A percentile compares a stretch with the other conserved stretches of the same genome.
These are phyloP conservation scores for Lethocerus indicus DNA, from an alignment of 1,140 invertebrate genomes.

Conservation along the genomic window DNA sequence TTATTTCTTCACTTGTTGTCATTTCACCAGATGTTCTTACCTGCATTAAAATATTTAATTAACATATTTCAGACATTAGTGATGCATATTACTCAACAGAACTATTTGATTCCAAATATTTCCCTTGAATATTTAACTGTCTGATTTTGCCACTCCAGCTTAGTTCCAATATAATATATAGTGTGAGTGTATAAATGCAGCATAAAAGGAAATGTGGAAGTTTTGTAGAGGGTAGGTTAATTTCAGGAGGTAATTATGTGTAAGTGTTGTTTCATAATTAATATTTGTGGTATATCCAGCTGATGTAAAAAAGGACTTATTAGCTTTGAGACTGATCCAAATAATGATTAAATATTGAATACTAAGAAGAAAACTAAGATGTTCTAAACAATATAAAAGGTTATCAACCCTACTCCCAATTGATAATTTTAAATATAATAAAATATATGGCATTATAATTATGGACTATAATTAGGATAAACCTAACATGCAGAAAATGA, in stretches of 20 bases:
- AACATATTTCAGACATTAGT: neutral
- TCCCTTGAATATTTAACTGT: neutral
- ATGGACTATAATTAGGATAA: neutral
- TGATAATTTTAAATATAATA: neutral
- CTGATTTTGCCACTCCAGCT: no score
- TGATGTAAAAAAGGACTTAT: no score
- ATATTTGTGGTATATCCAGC: no score
- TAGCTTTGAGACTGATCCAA: no score
- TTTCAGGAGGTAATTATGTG: no score
- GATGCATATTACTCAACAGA: neutral
- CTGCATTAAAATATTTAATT: conserved; percentile 16
- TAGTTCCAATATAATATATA: no score
- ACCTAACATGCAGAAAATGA: neutral
- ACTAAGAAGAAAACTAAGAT: neutral
- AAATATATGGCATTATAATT: neutral
- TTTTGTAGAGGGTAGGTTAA: no score
- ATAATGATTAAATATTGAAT: neutral
- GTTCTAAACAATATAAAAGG: neutral
- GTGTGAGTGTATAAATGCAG: no score
- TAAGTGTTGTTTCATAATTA: no score
- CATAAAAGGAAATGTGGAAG: no score
- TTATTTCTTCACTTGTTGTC: conserved; percentile 83
- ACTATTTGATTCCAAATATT: neutral
- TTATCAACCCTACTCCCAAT: neutral
- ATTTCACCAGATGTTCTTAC: conserved; percentile 49